phyloP scores from a whole-genome alignment of 2,797 vertebrate genomes.

The Spinus olivaceus region DNA sequence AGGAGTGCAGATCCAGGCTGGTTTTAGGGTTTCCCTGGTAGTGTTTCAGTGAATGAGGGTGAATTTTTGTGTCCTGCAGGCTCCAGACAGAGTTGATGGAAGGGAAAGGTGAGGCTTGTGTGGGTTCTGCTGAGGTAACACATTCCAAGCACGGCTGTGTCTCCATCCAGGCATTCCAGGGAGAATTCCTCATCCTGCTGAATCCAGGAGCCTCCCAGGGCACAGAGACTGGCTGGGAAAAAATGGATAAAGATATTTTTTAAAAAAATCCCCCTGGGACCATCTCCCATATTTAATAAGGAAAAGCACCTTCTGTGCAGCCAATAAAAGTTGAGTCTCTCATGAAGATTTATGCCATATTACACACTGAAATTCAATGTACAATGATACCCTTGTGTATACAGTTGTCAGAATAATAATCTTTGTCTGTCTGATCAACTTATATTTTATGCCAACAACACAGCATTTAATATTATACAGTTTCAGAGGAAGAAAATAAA shows the following conservation, averaged over 20 bases:
- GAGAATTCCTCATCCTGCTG: not conserved
- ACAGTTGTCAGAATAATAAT: constrained; percentile 71
- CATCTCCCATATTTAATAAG: constrained; percentile 63
- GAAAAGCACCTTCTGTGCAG: constrained; percentile 67
- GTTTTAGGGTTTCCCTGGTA: not conserved
- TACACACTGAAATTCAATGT: constrained; percentile 63
- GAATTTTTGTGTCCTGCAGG: not conserved
- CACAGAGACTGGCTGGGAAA: not conserved
- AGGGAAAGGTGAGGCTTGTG: not conserved
- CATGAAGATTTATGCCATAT: constrained; percentile 69
- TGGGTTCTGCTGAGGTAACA: not conserved
- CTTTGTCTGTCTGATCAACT: constrained; percentile 69
- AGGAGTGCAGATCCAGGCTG: not conserved
- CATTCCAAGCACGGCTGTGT: not conserved
- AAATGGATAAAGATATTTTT: constrained; percentile 63
- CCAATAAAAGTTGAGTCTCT: constrained; percentile 66
- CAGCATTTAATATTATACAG: constrained; percentile 59
- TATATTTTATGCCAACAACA: constrained; percentile 67
- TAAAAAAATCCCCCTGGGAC: not conserved
- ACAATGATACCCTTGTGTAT: constrained; percentile 53
- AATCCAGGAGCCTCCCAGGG: not conserved
- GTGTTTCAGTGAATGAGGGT: not conserved
- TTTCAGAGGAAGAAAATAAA: constrained; percentile 54
- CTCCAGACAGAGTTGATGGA: not conserved
- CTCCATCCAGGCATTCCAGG: not conserved